Evolutionary conservation across 2,113 vertebrate genomes (phyloP), one percentile per base, ranked within the genome.

Genomic region (Callipepla californica): DNA sequence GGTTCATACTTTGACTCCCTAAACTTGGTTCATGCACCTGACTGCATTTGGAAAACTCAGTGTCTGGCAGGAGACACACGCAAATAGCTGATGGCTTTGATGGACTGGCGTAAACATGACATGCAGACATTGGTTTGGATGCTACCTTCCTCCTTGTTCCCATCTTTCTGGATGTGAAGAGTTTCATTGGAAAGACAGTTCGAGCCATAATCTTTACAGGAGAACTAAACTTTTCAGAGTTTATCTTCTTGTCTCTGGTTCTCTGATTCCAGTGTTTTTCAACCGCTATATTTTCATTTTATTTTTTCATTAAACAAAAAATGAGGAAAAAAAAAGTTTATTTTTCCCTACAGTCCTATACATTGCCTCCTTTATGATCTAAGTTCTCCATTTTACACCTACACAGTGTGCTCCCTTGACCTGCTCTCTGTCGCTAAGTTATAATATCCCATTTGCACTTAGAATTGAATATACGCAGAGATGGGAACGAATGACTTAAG

Each of bases 281-380:
- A 67, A 67, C 18, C 80, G 63, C 38, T 69, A n/a, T 26, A 26
- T 89, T 88, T 80, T 22, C 30, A 74, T 91, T 28, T 87, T 75
- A 19, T 21, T 80, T 53, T 81, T 73, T 73, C 12, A 21, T 91
- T 34, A 28, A 63, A 63, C 23, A 40, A 63, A 62, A 40, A 14
- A 38, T 23, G 16, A 14, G 2, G 5, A 21, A 20, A 57, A 58
- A 34, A 34, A 3, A 36, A 69, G 30, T 59, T 79, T 95, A 44
- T 96, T 96, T 96, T 89, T 95, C 84, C 61, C 84, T 92, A 11
- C 47, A 50, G 30, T 91, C 85, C 78, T 94, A 59, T 95, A 91
- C 74, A 57, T 96, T 83, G 80, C 94, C 96, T 97, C 93, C 83
- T 96, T 70, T 85, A 92, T 95, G 90, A 93, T 88, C 5, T 59